Conservation (phyloP, 2,797 vertebrate genomes). For the Smutsia gigantea region DNA sequence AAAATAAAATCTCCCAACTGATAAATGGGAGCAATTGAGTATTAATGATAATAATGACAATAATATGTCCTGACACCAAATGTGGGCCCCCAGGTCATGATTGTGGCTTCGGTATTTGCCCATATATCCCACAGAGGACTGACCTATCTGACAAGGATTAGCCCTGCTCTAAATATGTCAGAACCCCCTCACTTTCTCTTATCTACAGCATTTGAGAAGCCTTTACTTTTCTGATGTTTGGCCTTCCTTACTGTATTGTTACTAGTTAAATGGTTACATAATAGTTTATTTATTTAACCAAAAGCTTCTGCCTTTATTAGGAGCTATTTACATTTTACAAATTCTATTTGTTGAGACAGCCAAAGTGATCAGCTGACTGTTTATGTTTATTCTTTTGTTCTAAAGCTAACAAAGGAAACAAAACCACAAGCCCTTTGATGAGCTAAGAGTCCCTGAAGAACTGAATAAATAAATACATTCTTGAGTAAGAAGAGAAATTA, state of each 20-base stretch:
- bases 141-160: neutral
- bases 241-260: neutral
- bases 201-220: neutral
- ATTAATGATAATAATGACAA: neutral
- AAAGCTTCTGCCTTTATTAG: conserved; percentile 53
- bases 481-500: conserved; percentile 60
- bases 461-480: conserved; percentile 69
- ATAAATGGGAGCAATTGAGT: neutral
- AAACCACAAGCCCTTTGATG: conserved; percentile 47
- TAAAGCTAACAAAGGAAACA: conserved; percentile 72
- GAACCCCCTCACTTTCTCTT: neutral
- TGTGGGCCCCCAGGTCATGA: neutral
- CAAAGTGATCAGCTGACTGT: conserved; percentile 59
- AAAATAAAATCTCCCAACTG: conserved; percentile 5
- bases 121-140: neutral
- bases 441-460: conserved; percentile 51
- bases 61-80: neutral
- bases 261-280: conserved; percentile 44
- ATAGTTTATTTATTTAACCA: conserved; percentile 66
- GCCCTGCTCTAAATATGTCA: neutral
- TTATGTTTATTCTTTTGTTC: conserved; percentile 74
- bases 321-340: conserved; percentile 69
- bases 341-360: conserved; percentile 67
- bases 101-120: neutral
- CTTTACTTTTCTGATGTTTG: conserved; percentile 55